Base-by-base conservation (phyloP, 2,113 vertebrate genomes). In the Polypterus senegalus region DNA sequence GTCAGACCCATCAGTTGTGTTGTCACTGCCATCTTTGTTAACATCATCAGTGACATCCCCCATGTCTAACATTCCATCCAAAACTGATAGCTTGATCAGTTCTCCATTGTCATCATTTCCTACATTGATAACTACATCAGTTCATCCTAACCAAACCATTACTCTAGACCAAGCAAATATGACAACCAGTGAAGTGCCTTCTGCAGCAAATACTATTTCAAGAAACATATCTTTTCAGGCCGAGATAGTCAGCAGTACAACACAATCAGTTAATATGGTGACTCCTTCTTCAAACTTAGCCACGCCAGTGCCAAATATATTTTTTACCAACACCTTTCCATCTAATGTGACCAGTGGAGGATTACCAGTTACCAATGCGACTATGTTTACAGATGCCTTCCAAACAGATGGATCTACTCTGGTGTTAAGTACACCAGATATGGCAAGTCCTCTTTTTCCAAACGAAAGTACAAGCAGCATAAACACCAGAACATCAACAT, bases 111-210 rank as follows among this genome's bases (percentile, higher is more conserved):
- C 71, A 72, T 68, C 74, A 65, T 64, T 66, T 43, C 75, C 69
- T 52, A 70, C 82, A 75, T 68, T 66, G 68, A 64, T 80, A 80
- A 61, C 71, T 67, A 48, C 54, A 7, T 69, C 66, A 61, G 61
- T 56, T 60, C 54, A 56, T 58, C 53, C 4, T 65, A 76, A 78
- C 67, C 56, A 51, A 48, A 5, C 67, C 76, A 75, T 81, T 71
- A 63, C 68, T 65, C 67, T 71, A 72, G 70, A 73, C 67, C 71
- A 77, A 61, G 63, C 63, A 48, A 58, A 66, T 62, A 57, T 67
- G 11, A 62, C 3, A 59, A 55, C 74, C 65, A 63, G 65, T 66
- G 47, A 64, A 68, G 59, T 72, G 66, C 67, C 69, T 70, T 64
- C 65, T 47, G 63, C 68, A 67, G 65, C 73, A 67, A 65, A 70